A percentile compares a stretch with the other conserved stretches of the same genome.
These are phyloP conservation scores for Austrofundulus limnaeus DNA, from an alignment of 2,113 vertebrate species.

Conservation along the genomic window DNA sequence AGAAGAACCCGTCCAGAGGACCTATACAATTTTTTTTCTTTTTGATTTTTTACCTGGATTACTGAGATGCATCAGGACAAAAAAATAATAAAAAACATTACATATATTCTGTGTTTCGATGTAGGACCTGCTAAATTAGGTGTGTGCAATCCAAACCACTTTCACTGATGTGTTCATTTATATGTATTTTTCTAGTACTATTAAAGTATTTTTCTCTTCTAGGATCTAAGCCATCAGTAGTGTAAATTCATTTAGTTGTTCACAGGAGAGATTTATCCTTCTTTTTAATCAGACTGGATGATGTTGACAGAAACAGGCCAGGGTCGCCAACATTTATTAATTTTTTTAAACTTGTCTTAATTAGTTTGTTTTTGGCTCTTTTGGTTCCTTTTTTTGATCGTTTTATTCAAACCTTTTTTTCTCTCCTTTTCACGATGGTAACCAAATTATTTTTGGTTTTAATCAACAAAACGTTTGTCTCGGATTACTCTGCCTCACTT, in stretches of 20 bases:
- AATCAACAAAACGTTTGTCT: not conserved
- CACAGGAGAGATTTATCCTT: constrained; percentile 4
- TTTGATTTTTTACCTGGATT: no score
- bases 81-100: no score
- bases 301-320: constrained; percentile 21
- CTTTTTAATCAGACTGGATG: constrained; percentile 10
- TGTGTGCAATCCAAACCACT: constrained; percentile 5
- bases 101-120: no score
- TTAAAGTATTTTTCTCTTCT: no score
- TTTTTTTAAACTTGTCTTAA: not conserved
- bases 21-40: no score
- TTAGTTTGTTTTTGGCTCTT: not conserved
- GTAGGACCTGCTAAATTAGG: not conserved
- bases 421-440: not conserved
- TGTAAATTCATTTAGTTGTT: no score
- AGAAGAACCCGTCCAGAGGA: no score
- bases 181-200: no score
- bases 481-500: not conserved
- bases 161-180: not conserved
- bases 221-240: no score
- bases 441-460: not conserved
- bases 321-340: no score
- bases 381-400: not conserved
- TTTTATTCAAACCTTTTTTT: not conserved
- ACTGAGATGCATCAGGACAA: no score